Percentiles rank a stretch among this genome's conserved stretches.
Conservation (phyloP, 2,888 invertebrate species). For the Melieria crassipennis region DNA sequence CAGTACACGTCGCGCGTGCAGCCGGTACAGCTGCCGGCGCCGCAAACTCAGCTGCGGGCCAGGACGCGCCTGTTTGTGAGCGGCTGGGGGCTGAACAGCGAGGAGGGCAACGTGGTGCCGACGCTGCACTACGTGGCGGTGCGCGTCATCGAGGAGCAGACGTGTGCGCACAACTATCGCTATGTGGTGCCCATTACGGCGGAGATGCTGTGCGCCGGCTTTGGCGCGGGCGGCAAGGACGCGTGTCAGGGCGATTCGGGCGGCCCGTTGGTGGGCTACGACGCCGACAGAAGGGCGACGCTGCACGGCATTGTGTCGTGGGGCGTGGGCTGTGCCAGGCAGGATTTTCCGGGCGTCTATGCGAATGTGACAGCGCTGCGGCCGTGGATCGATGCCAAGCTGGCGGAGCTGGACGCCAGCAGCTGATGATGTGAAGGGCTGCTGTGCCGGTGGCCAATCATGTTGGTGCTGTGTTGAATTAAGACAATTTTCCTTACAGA, state of each 20-base stretch:
- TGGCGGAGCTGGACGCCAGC: constrained; percentile 17
- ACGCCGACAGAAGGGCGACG: constrained; percentile 32
- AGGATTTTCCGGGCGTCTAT: constrained; percentile 57
- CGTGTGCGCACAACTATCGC: constrained; percentile 49
- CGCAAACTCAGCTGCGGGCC: constrained; percentile 38
- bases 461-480: constrained; percentile 4
- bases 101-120: constrained; percentile 46
- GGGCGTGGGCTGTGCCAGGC: constrained; percentile 57
- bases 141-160: constrained; percentile 43
- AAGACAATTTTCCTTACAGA: no score
- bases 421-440: not conserved
- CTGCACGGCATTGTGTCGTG: constrained; percentile 58
- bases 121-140: constrained; percentile 52
- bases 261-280: constrained; percentile 54
- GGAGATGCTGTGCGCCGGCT: constrained; percentile 58
- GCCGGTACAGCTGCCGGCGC: constrained; percentile 48
- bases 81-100: constrained; percentile 56
- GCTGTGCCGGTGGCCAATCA: not conserved
- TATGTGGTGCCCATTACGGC: constrained; percentile 50
- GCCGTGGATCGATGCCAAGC: constrained; percentile 50
- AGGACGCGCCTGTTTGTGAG: constrained; percentile 49
- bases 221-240: constrained; percentile 49
- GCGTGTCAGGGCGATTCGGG: constrained; percentile 60
- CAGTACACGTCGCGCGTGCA: constrained; percentile 47
- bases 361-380: constrained; percentile 50